Base-by-base conservation (phyloP, 30 jellyfish, hydroid and myxozoan genomes). In the Chironex yamaguchii region DNA sequence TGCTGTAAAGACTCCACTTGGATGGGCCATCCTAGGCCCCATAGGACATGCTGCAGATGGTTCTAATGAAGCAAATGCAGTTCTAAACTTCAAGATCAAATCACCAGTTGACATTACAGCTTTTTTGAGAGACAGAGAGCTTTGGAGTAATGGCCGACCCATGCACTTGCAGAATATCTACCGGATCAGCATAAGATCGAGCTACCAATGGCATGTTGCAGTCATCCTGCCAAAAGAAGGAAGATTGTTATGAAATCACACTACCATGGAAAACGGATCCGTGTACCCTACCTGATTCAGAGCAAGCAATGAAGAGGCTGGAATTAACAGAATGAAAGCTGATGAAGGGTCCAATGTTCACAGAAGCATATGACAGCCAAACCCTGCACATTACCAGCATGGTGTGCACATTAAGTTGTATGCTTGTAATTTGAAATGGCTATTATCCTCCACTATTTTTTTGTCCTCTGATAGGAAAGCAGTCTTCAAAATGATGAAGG, bases 191-290 rank as follows among this genome's bases (percentile, higher is more conserved):
- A n/a, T 9, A 58, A 42, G 58, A 42, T 42, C 13, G 58, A 6
- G 58, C 58, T 42, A 17, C 58, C 58, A 42, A 11, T n/a, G 72
- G 22, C n/a, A 4, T 14, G 69, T 67, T 23, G 73, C 58, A 42
- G 58, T 6, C 9, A 17, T 42, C 58, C 58, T 42, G 58, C 17
- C 58, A 42, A 17, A 42, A 42, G 17, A 42, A 42, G 58, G 58
- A 42, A 42, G 58, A 42, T 42, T 17, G 58, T 42, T 42, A 42
- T 9, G 58, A 42, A 6, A 42, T 42, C 58, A 17, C 58, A 42
- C 58, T 42, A 42, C 88, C 88, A 27, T 48, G 88, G 88, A 75
- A 13, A 4, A 28, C 27, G 14, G 86, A 75, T 51, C 88, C 88
- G 2, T 42, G 2, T 22, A 21, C 9, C 63, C 62, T 75, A 2